A percentile compares a stretch with the other conserved stretches of the same genome.
Conservation (phyloP, 2,113 vertebrate species). For the Phylloscopus whistleri region DNA sequence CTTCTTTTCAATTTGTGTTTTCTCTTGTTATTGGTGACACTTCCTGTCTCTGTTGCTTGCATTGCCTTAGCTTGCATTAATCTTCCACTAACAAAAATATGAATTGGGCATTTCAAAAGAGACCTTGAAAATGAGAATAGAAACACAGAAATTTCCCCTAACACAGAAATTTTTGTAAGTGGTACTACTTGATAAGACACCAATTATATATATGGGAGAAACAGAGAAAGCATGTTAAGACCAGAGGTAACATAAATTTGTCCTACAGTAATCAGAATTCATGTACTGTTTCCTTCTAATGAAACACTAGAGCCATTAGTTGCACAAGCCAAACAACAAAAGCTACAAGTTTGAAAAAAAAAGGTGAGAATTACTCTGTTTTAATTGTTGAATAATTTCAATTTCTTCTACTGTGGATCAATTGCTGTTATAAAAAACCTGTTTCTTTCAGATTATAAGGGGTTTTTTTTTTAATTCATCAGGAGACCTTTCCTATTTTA, state of each 20-base stretch:
- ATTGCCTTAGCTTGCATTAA: not conserved
- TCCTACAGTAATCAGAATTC: not conserved
- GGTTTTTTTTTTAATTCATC: not conserved
- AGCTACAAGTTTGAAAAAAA: not conserved
- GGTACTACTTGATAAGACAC: not conserved
- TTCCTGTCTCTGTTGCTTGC: not conserved
- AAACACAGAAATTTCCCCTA: not conserved
- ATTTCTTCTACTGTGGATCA: not conserved
- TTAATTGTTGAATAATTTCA: not conserved
- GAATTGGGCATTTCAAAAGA: not conserved
- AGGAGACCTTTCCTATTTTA: not conserved
- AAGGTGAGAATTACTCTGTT: fast-evolving
- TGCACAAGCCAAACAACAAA: not conserved
- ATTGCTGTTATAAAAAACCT: not conserved
- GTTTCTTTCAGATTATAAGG: not conserved
- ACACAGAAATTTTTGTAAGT: not conserved
- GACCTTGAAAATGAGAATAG: not conserved
- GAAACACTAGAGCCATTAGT: not conserved
- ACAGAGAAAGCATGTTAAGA: not conserved
- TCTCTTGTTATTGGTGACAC: not conserved
- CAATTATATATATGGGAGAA: not conserved
- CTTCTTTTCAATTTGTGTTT: not conserved
- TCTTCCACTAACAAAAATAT: not conserved
- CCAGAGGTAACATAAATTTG: not conserved
- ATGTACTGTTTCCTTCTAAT: not conserved